Base-by-base conservation (phyloP, 1,140 invertebrate species). In the Drosophila parabipectinata region DNA sequence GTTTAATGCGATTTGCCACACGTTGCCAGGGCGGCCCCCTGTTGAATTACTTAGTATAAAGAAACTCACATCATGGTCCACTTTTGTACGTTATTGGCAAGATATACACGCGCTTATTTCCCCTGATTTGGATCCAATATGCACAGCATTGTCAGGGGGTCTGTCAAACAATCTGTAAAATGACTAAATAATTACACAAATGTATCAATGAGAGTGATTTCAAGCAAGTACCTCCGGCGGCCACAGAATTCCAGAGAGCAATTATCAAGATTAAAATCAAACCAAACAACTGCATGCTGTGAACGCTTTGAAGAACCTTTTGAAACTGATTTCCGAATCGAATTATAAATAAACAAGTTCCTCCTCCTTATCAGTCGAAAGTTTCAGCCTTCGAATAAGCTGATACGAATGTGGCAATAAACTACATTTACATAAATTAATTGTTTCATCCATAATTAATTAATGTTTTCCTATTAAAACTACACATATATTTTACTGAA, bases 1-100 rank as follows among this genome's bases (percentile, higher is more conserved):
- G 60, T 55, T 52, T 79, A 83, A 83, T 83, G 79, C 63, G 75
- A 83, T 83, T 83, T 83, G 45, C 79, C 63, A 79, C 69, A 82
- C 79, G 30, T 56, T 68, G 45, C 51, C 55, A 51, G 56, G 63
- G 39, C 63, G 24, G 30, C 39, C 47, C 50, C 44, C 51, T 67
- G 48, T 52, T 67, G 30, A 67, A 66, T 67, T 68, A 68, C 47
- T 68, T 48, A 37, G 61, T 24, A 57, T 63, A 63, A 28, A 47
- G 59, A 67, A 68, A 41, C 66, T 51, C 63, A 56, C 63, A 32
- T 68, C 32, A 32, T 56, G 63, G n/a, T 26, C 41, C 30, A 69
- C 44, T 56, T 62, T 51, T 15, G 7, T 15, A 44, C 24, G 30
- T 71, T 69, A 57, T 69, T 71, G 26, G 18, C 14, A 8, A 48